A percentile compares a stretch with the other conserved stretches of the same genome.
Evolutionary conservation across 2,797 vertebrate species (phyloP).

Genomic region (Heterohyrax brucei): DNA sequence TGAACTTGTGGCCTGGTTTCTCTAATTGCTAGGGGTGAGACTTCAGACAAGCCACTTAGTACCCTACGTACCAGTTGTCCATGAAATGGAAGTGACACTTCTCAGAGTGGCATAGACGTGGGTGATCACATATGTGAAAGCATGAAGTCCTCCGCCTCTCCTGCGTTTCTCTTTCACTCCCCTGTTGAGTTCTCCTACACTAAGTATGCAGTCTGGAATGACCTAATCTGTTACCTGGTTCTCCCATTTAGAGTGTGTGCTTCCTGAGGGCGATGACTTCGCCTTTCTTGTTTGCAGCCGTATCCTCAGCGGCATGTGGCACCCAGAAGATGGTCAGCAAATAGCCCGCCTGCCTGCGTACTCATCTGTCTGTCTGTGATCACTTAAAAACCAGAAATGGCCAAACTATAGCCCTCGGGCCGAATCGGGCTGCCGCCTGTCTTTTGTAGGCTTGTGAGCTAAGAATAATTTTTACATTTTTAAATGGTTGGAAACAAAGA

Average conservation of each 20-base stretch:
- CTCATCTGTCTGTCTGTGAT: neutral
- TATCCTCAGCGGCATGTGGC: neutral
- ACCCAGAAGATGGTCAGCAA: neutral
- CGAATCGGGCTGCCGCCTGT: neutral
- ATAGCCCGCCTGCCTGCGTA: neutral
- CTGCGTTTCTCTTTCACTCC: neutral
- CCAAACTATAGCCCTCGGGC: neutral
- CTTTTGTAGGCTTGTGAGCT: neutral
- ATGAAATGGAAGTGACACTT: neutral
- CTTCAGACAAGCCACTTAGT: neutral
- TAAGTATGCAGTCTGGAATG: neutral
- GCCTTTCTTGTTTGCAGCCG: neutral
- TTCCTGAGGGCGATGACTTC: neutral
- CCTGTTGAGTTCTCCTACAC: neutral
- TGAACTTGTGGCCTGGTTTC: neutral
- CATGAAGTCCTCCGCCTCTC: neutral
- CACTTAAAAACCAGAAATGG: neutral
- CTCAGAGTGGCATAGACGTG: fast-evolving
- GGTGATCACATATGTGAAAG: neutral
- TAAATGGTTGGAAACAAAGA: neutral
- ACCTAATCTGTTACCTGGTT: neutral
- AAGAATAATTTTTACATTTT: neutral
- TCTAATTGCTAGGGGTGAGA: neutral
- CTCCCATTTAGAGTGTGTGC: neutral
- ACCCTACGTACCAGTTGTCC: neutral